phyloP scores from a whole-genome alignment of 1,140 invertebrate species.

The Andrena cerasifolii region DNA sequence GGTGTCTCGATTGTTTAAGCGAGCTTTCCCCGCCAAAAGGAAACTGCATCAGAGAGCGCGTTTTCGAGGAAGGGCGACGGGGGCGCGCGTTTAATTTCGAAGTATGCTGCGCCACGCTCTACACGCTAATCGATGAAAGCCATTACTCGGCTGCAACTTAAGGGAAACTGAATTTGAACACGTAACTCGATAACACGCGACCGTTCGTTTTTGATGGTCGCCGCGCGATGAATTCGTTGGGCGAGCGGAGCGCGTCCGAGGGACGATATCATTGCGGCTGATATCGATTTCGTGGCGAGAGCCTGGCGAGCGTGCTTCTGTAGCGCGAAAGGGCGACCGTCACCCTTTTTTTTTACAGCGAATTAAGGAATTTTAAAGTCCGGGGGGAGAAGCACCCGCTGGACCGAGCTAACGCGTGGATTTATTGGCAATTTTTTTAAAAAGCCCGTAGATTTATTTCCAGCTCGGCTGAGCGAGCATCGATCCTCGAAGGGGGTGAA shows the following conservation, averaged over 20 bases:
- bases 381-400: conserved; percentile 71
- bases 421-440: conserved; percentile 81
- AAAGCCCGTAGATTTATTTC: conserved; percentile 79
- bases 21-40: neutral
- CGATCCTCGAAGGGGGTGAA: conserved; percentile 10
- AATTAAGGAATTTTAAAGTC: conserved; percentile 80
- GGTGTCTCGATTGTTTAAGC: conserved; percentile 63
- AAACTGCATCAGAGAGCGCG: conserved; percentile 16
- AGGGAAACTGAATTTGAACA: too few species aligned
- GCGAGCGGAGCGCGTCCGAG: conserved; percentile 15
- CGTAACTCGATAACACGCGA: neutral
- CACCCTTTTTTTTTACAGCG: conserved; percentile 71
- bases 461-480: conserved; percentile 64
- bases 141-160: conserved; percentile 17
- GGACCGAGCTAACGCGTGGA: conserved; percentile 75
- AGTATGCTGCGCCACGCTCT: neutral
- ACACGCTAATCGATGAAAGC: conserved; percentile 10
- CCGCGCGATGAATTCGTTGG: neutral
- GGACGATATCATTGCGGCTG: conserved; percentile 61
- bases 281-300: conserved; percentile 72
- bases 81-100: conserved; percentile 25
- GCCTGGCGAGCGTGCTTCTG: conserved; percentile 36
- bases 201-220: neutral
- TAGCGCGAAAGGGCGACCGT: conserved; percentile 58
- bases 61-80: conserved; percentile 15